Evolutionary conservation across 2,888 invertebrate genomes (phyloP).

Genomic region (Pristionchus japonicus): DNA sequence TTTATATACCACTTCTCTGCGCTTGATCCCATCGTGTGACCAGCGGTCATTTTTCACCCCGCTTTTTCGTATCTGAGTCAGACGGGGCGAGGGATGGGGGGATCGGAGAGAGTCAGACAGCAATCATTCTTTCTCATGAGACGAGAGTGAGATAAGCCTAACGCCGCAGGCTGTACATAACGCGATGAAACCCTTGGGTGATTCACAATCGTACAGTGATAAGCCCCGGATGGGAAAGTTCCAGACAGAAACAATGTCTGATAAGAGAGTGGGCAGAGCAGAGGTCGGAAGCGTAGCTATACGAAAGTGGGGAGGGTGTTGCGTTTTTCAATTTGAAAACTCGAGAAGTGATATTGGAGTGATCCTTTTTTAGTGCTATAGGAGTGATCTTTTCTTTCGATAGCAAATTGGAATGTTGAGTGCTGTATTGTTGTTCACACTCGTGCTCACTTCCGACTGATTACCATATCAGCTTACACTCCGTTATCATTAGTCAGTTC

Average conservation of each 20-base stretch:
- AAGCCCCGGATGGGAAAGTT: background rate
- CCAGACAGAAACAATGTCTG: background rate
- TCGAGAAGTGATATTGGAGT: background rate
- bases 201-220: constrained; percentile 26
- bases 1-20: background rate
- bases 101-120: background rate
- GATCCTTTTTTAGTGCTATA: no score
- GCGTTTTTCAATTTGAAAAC: background rate
- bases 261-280: background rate
- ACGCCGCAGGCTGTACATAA: background rate
- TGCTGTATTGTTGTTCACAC: background rate
- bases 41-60: background rate
- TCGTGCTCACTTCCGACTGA: background rate
- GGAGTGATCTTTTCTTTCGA: no score
- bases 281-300: background rate
- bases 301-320: background rate
- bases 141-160: background rate
- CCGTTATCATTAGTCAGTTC: background rate
- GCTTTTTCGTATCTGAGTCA: background rate
- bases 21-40: background rate
- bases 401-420: no score
- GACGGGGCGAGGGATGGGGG: background rate
- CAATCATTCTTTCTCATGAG: background rate
- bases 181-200: background rate
- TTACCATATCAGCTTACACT: background rate